phyloP scores from a whole-genome alignment of 2,797 vertebrate species.

The Eulemur mongoz region DNA sequence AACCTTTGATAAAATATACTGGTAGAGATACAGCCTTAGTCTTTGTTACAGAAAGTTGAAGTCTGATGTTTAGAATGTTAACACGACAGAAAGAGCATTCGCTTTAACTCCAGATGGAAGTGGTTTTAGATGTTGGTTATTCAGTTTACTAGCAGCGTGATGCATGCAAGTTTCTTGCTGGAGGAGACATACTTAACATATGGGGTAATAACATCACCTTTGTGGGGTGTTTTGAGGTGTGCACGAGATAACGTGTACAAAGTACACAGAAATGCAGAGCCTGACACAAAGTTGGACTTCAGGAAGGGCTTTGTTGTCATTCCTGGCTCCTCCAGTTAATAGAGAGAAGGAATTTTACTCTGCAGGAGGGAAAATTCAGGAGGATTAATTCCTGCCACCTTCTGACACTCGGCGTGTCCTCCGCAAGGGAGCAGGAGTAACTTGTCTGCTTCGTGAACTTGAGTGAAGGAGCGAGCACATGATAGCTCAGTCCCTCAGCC shows the following conservation, averaged over 20 bases:
- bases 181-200: not conserved
- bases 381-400: not conserved
- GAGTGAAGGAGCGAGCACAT: rapidly evolving
- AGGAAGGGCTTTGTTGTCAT: not conserved
- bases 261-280: not conserved
- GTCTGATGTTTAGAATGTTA: not conserved
- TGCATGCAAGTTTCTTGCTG: not conserved
- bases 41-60: not conserved
- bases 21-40: not conserved
- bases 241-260: rapidly evolving
- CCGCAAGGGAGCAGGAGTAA: not conserved
- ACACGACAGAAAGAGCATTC: not conserved
- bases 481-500: not conserved
- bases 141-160: not conserved
- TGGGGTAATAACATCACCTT: rapidly evolving
- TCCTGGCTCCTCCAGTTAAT: not conserved
- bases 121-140: not conserved
- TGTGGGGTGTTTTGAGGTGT: rapidly evolving
- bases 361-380: not conserved
- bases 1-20: not conserved
- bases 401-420: rapidly evolving
- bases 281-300: not conserved
- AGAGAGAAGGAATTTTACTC: not conserved
- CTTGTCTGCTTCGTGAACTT: no score
- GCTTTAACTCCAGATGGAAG: not conserved